Evolutionary conservation across 2,113 vertebrate species (phyloP).

Genomic region (Saccopteryx leptura): DNA sequence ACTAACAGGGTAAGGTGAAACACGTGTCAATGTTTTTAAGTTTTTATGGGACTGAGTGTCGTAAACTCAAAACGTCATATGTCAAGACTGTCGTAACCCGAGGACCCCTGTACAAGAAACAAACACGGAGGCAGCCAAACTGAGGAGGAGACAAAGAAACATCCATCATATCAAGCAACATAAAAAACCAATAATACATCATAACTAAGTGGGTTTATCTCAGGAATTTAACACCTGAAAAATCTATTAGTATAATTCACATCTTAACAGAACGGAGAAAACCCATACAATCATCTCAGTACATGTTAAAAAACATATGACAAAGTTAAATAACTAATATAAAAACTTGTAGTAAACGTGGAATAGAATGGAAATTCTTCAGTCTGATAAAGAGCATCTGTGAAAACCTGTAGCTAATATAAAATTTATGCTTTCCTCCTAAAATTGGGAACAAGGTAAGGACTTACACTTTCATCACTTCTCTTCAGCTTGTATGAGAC

Average conservation of each 20-base stretch:
- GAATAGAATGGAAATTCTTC: not conserved
- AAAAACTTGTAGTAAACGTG: not conserved
- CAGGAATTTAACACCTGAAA: not conserved
- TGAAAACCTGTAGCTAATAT: not conserved
- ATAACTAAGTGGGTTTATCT: not conserved
- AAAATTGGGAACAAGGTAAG: slow-evolving; percentile 2
- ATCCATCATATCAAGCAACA: not conserved
- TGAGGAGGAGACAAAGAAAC: not conserved
- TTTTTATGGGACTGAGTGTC: no score
- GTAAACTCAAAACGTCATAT: no score
- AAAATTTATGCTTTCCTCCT: not conserved
- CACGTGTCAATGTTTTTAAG: no score
- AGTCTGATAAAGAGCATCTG: not conserved
- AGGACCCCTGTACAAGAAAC: no score
- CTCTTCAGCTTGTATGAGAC: not conserved
- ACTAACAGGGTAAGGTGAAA: no score
- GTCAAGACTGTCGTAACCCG: no score
- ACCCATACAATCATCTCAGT: not conserved
- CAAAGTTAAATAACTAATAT: not conserved
- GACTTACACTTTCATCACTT: not conserved
- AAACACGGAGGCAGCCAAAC: no score
- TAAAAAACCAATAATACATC: not conserved
- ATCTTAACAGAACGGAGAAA: not conserved
- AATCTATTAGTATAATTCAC: not conserved
- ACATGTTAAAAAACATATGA: not conserved